Evolutionary conservation across 2,797 vertebrate species (phyloP).

Genomic region (Scomberomorus guttatus): DNA sequence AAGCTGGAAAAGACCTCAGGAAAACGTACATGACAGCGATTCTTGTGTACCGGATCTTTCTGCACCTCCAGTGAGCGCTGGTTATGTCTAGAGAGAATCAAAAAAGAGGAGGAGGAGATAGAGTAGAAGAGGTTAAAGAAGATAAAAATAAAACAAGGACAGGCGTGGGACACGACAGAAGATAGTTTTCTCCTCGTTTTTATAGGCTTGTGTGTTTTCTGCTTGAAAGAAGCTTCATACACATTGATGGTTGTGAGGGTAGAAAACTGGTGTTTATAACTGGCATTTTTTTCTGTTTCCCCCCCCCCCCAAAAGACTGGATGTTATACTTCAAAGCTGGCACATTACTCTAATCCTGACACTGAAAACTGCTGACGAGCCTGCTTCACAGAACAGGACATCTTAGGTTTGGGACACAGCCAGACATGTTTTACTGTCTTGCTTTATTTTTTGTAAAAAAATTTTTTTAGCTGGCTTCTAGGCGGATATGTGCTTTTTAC

Average conservation of each 20-base stretch:
- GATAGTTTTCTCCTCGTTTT: not conserved
- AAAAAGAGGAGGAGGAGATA: not conserved
- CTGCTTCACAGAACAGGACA: constrained; percentile 1
- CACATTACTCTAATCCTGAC: constrained; percentile 8
- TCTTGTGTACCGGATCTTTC: constrained; percentile 92
- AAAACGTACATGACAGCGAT: constrained; percentile 95
- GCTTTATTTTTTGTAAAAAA: not conserved
- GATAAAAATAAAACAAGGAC: not conserved
- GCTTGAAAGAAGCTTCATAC: not conserved
- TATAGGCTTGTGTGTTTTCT: constrained; percentile 5
- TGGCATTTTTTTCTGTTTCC: not conserved
- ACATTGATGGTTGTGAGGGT: not conserved
- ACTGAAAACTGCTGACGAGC: constrained; percentile 17
- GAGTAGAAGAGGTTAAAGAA: not conserved
- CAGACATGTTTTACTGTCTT: constrained; percentile 16
- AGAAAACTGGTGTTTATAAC: constrained; percentile 1
- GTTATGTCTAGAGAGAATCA: constrained; percentile 88
- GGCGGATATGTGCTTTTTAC: not conserved
- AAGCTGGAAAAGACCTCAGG: constrained; percentile 94
- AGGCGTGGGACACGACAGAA: not conserved
- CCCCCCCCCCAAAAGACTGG: not conserved
- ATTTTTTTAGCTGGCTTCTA: not conserved
- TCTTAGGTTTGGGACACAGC: not conserved
- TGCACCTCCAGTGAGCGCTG: constrained; percentile 91
- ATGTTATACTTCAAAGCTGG: constrained; percentile 10